These are phyloP conservation scores for Halocynthia aurantium DNA, from an alignment of 23 tunicate genomes.

Conservation along the genomic window DNA sequence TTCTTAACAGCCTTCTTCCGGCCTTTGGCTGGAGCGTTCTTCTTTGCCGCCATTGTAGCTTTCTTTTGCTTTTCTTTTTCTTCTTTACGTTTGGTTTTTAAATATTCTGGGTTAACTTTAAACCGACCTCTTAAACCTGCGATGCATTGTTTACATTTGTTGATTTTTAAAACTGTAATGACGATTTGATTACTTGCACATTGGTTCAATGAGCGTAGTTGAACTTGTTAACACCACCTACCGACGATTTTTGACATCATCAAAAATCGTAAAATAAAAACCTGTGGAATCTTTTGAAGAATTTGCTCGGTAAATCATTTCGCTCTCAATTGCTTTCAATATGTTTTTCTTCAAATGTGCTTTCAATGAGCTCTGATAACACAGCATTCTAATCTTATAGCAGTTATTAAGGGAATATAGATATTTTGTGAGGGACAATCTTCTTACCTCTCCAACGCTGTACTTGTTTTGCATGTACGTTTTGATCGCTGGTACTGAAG, in stretches of 20 bases:
- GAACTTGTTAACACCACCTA: too few relatives aligned
- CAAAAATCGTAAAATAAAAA: background rate
- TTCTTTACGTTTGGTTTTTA: slow-evolving; percentile 14
- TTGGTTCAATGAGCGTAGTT: too few relatives aligned
- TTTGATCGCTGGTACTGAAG: slow-evolving; percentile 8
- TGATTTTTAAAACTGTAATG: too few relatives aligned
- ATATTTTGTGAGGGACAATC: too few relatives aligned
- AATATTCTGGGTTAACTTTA: slow-evolving; percentile 30
- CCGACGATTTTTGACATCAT: background rate
- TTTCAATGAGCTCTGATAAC: slow-evolving; percentile 2
- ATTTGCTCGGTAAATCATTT: background rate
- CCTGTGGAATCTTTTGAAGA: background rate
- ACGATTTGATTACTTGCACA: too few relatives aligned
- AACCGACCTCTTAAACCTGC: slow-evolving; percentile 22
- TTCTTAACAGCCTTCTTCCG: background rate
- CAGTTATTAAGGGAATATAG: too few relatives aligned
- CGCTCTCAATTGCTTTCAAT: background rate
- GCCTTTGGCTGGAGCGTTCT: background rate
- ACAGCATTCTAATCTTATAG: background rate
- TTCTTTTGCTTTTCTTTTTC: background rate
- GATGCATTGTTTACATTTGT: background rate
- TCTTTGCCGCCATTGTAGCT: background rate
- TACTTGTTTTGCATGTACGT: slow-evolving; percentile 11
- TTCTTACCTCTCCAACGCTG: background rate
- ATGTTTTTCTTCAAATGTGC: slow-evolving; percentile 1